Percentiles rank a stretch among this genome's conserved stretches.
phyloP scores from a whole-genome alignment of 2,888 invertebrate species.

The Nemoura dubitans region DNA sequence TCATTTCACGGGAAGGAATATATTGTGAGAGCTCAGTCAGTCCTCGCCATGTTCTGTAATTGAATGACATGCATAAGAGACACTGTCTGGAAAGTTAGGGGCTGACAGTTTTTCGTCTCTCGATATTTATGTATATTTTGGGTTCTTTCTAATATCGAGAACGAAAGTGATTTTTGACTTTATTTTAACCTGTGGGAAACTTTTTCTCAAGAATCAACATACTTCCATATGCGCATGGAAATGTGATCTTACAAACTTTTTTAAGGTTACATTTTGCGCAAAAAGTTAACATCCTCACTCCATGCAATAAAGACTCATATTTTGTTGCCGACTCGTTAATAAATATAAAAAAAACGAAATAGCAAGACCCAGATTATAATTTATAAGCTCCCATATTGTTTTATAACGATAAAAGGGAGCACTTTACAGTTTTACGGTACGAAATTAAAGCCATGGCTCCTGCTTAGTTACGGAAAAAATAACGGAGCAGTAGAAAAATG shows the following conservation, averaged over 20 bases:
- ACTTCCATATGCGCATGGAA: background rate
- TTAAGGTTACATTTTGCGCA: background rate
- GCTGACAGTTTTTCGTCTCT: background rate
- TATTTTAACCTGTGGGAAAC: background rate
- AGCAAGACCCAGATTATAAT: background rate
- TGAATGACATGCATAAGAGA: background rate
- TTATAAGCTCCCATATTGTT: conserved; percentile 31
- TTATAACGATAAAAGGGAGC: conserved; percentile 31
- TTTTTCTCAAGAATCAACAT: background rate
- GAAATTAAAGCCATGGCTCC: conserved; percentile 17
- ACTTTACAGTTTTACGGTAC: background rate
- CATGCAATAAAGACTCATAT: background rate
- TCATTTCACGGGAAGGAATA: background rate
- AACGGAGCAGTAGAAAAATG: conserved; percentile 30
- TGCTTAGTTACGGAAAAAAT: conserved; percentile 42
- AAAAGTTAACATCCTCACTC: background rate
- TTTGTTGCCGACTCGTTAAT: background rate
- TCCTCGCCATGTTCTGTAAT: background rate
- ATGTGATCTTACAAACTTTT: background rate
- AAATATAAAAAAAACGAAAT: background rate
- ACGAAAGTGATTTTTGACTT: background rate
- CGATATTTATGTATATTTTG: background rate
- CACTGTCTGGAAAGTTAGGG: background rate
- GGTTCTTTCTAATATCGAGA: background rate
- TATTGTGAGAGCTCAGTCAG: background rate